phyloP scores from a whole-genome alignment of 2,797 vertebrate species.

The Poeciliopsis paucimaculata region DNA sequence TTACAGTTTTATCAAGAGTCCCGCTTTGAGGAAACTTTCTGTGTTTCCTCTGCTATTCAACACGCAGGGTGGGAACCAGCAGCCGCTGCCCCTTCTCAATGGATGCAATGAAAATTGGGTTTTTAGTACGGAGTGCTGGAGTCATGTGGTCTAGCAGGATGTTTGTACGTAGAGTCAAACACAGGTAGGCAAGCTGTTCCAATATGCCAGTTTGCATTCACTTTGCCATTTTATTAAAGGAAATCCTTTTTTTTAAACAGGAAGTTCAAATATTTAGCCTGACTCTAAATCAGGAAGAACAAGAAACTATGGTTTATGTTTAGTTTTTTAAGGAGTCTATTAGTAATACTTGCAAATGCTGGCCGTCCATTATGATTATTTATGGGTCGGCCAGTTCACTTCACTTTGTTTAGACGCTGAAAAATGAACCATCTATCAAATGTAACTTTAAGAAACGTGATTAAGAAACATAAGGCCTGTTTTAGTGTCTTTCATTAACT shows the following conservation, averaged over 20 bases:
- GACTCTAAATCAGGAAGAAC: constrained; percentile 11
- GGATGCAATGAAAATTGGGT: constrained; percentile 33
- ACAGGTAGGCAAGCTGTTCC: constrained; percentile 36
- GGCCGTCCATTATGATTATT: not conserved
- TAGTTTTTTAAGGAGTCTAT: not conserved
- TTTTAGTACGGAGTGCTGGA: constrained; percentile 36
- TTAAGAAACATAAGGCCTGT: not conserved
- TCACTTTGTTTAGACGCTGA: not conserved
- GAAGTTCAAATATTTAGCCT: constrained; percentile 40
- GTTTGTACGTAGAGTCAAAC: constrained; percentile 55
- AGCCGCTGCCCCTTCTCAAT: constrained; percentile 31
- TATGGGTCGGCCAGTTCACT: not conserved
- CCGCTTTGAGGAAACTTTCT: constrained; percentile 22
- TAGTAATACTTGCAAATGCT: not conserved
- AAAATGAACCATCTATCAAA: not conserved
- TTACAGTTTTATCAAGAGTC: constrained; percentile 31
- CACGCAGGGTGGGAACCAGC: constrained; percentile 46
- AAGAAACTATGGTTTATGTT: constrained; percentile 11
- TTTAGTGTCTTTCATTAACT: not conserved
- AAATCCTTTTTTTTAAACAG: constrained; percentile 34
- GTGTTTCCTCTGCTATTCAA: constrained; percentile 56
- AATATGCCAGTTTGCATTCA: constrained; percentile 28
- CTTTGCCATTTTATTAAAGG: constrained; percentile 26
- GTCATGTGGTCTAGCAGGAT: constrained; percentile 40
- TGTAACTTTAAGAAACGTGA: not conserved